A percentile compares a stretch with the other conserved stretches of the same genome.
These are phyloP conservation scores for Etheostoma nigrum DNA, from an alignment of 2,797 vertebrate species.

Conservation along the genomic window DNA sequence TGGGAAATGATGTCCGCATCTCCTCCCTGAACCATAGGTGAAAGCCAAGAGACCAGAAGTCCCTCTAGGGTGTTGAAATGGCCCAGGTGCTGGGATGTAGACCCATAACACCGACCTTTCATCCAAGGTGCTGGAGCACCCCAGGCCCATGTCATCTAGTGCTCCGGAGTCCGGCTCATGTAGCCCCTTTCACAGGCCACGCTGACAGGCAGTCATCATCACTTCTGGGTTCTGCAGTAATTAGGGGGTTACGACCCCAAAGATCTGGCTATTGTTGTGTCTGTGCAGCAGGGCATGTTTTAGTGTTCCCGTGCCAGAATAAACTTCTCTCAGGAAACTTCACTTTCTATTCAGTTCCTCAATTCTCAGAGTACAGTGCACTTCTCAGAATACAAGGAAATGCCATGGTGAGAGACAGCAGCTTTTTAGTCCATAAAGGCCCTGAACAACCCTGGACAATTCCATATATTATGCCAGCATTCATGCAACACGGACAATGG, in stretches of 20 bases:
- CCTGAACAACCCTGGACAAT: slow-evolving; percentile 42
- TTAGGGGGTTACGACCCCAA: slow-evolving; percentile 80
- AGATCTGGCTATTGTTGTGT: slow-evolving; percentile 71
- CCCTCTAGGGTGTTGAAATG: slow-evolving; percentile 73
- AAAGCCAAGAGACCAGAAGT: slow-evolving; percentile 80
- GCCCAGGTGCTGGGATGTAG: slow-evolving; percentile 64
- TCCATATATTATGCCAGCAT: slow-evolving; percentile 48
- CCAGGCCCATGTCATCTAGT: slow-evolving; percentile 70
- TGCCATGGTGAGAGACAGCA: slow-evolving; percentile 70
- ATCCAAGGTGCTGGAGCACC: slow-evolving; percentile 73
- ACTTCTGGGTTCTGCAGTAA: slow-evolving; percentile 61
- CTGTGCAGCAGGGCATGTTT: slow-evolving; percentile 64
- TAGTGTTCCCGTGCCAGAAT: slow-evolving; percentile 72
- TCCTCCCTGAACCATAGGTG: slow-evolving; percentile 60
- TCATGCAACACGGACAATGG: slow-evolving; percentile 24
- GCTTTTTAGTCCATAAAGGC: slow-evolving; percentile 65
- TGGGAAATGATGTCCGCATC: slow-evolving; percentile 72
- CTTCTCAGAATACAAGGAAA: slow-evolving; percentile 80
- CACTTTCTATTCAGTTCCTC: slow-evolving; percentile 74
- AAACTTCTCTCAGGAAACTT: slow-evolving; percentile 82
- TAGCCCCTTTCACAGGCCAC: slow-evolving; percentile 64
- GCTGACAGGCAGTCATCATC: slow-evolving; percentile 74
- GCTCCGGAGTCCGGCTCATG: slow-evolving; percentile 66
- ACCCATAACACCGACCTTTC: slow-evolving; percentile 75
- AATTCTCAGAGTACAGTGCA: slow-evolving; percentile 65